phyloP scores from a whole-genome alignment of 2,113 vertebrate genomes.

The Thinocorus orbignyianus region DNA sequence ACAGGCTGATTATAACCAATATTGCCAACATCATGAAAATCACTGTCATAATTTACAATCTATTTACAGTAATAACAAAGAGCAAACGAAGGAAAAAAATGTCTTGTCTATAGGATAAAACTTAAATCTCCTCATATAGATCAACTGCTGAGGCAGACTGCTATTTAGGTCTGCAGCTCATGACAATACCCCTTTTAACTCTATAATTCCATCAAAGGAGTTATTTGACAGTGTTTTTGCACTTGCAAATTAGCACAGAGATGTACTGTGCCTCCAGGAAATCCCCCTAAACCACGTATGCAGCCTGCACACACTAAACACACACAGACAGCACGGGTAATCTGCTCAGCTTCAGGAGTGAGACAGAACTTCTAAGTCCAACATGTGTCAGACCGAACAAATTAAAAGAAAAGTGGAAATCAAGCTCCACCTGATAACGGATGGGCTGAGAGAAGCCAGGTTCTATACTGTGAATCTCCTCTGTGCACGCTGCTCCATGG shows the following conservation, averaged over 20 bases:
- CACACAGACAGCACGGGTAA: neutral
- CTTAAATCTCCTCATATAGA: neutral
- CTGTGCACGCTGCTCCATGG: neutral
- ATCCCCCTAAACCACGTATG: neutral
- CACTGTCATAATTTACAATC: neutral
- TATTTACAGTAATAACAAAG: neutral
- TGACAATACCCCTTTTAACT: neutral
- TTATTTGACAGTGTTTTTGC: neutral
- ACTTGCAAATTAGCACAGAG: neutral
- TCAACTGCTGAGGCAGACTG: neutral
- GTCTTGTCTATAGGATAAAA: neutral
- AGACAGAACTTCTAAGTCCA: neutral
- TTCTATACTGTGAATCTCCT: neutral
- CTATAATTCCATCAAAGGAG: neutral
- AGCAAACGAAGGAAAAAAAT: neutral
- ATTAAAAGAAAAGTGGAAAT: neutral
- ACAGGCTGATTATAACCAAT: neutral
- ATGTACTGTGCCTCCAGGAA: neutral
- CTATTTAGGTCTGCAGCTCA: neutral
- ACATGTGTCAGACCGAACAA: fast-evolving
- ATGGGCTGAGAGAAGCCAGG: neutral
- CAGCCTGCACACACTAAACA: neutral
- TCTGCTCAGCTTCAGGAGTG: neutral
- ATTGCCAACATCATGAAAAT: neutral
- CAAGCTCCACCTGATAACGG: neutral